Conservation (phyloP, 2,113 vertebrate species). For the Tupaia chinensis region DNA sequence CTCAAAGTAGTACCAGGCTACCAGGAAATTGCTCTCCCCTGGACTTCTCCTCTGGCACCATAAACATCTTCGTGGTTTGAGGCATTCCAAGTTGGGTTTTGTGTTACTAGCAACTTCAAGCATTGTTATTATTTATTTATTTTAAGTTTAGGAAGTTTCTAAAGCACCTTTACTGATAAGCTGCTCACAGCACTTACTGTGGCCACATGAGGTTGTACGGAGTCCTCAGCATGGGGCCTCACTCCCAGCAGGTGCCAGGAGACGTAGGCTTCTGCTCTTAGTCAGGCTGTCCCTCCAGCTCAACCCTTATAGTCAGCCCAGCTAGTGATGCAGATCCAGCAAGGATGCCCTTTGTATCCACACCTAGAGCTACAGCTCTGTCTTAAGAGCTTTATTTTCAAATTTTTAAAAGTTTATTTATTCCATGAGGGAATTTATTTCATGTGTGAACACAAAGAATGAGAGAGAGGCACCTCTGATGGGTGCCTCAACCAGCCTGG, state of each 20-base stretch:
- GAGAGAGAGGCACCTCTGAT: too few species aligned
- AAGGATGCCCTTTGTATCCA: too few species aligned
- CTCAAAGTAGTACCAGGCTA: not conserved
- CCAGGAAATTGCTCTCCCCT: not conserved
- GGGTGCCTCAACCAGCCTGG: too few species aligned
- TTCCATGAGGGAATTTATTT: too few species aligned
- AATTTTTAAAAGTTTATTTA: too few species aligned
- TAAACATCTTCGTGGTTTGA: not conserved
- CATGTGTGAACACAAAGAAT: too few species aligned
- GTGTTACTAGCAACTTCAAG: not conserved
- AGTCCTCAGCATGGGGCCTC: rapidly evolving
- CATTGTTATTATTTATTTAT: too few species aligned
- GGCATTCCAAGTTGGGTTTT: not conserved
- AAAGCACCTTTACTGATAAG: not conserved
- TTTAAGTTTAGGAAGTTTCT: too few species aligned
- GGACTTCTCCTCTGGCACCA: not conserved
- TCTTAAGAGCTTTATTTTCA: not conserved
- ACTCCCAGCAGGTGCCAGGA: not conserved
- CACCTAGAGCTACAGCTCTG: rapidly evolving
- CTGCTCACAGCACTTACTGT: not conserved
- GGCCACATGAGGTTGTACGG: rapidly evolving
- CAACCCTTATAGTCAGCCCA: not conserved
- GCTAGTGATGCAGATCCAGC: not conserved
- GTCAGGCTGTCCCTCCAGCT: not conserved
- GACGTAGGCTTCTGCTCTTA: not conserved